Evolutionary conservation across 1,140 invertebrate species (phyloP).

Genomic region (Camponotus pennsylvanicus): DNA sequence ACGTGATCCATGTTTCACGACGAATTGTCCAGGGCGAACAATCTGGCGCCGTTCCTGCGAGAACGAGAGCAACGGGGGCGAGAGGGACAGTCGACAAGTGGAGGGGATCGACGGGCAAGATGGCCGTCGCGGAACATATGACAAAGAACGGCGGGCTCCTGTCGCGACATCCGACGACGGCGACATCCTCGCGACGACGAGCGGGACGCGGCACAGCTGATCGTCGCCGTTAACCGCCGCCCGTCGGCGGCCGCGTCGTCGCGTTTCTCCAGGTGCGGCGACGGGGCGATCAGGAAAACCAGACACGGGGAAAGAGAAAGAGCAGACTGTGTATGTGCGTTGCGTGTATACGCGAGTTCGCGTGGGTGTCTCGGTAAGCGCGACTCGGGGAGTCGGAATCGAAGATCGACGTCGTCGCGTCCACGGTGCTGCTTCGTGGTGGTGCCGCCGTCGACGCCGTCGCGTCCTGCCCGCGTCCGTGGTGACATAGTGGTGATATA

Average conservation of each 20-base stretch:
- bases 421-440: not conserved
- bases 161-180: slow-evolving; percentile 61
- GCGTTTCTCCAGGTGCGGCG: slow-evolving; percentile 32
- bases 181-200: slow-evolving; percentile 49
- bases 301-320: not conserved
- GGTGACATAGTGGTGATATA: slow-evolving; percentile 55
- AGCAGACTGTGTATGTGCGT: not conserved
- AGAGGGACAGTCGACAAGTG: not conserved
- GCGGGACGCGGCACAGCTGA: slow-evolving; percentile 62
- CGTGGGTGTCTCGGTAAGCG: slow-evolving; percentile 12
- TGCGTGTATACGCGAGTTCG: not conserved
- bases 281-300: slow-evolving; percentile 18
- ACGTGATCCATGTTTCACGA: not conserved
- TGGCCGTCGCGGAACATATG: slow-evolving; percentile 84
- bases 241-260: slow-evolving; percentile 38
- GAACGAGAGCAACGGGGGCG: too few species aligned
- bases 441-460: slow-evolving; percentile 12
- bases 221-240: slow-evolving; percentile 62
- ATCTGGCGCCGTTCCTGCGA: not conserved
- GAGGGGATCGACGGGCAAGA: slow-evolving; percentile 75
- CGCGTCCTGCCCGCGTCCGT: not conserved
- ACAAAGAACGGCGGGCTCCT: slow-evolving; percentile 82
- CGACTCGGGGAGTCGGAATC: slow-evolving; percentile 18
- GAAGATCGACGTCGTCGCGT: slow-evolving; percentile 43
- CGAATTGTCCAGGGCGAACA: too few species aligned